A percentile compares a stretch with the other conserved stretches of the same genome.
phyloP scores from a whole-genome alignment of 2,113 vertebrate species.

The Pterocles burchelli region DNA sequence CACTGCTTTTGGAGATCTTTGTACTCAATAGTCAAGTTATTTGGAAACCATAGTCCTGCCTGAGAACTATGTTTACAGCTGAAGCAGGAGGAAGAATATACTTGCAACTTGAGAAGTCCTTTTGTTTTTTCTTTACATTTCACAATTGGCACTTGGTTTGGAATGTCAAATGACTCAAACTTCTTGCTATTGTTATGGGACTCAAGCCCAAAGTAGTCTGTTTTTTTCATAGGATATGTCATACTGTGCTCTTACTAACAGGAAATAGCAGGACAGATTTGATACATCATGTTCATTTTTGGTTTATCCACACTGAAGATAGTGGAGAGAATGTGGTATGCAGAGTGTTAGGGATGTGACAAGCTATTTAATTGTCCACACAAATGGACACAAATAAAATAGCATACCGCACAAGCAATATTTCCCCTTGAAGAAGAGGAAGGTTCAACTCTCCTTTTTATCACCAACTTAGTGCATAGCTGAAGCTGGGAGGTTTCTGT shows the following conservation, averaged over 20 bases:
- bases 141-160: not conserved
- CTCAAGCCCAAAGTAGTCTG: not conserved
- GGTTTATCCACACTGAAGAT: not conserved
- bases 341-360: not conserved
- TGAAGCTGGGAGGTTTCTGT: not conserved
- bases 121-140: not conserved
- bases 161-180: not conserved
- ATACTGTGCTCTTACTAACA: not conserved
- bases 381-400: not conserved
- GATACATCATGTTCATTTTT: not conserved
- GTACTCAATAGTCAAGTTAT: not conserved
- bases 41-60: not conserved
- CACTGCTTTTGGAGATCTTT: not conserved
- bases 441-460: not conserved
- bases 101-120: not conserved
- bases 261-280: not conserved
- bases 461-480: not conserved
- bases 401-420: not conserved
- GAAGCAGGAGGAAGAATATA: not conserved
- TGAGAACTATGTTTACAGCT: not conserved
- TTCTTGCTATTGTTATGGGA: not conserved
- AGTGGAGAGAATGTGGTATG: not conserved
- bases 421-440: not conserved
- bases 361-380: not conserved
- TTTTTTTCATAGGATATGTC: not conserved